Evolutionary conservation across 2,113 vertebrate genomes (phyloP).

Genomic region (Tupaia tana): DNA sequence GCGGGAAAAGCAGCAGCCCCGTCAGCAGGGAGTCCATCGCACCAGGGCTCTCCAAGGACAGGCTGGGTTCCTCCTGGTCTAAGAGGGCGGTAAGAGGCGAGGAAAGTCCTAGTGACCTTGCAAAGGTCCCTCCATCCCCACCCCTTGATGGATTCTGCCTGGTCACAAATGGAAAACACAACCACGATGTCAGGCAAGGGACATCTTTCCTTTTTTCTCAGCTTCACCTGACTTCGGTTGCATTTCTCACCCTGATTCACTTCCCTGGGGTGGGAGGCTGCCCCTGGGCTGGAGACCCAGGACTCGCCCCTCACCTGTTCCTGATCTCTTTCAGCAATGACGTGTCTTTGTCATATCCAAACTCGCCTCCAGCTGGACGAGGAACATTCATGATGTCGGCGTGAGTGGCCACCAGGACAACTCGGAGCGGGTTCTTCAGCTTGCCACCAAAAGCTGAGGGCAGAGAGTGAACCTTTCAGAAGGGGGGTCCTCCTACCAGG

Average conservation of each 20-base stretch:
- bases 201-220: neutral
- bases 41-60: neutral
- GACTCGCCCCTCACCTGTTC: slow-evolving; percentile 89
- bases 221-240: neutral
- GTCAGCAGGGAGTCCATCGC: neutral
- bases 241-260: too few relatives aligned
- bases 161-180: neutral
- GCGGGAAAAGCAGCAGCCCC: neutral
- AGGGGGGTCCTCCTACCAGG: fast-evolving
- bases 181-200: neutral
- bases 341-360: slow-evolving; percentile 94
- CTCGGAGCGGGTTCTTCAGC: slow-evolving; percentile 91
- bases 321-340: slow-evolving; percentile 93
- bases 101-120: neutral
- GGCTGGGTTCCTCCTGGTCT: neutral
- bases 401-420: slow-evolving; percentile 95
- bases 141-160: neutral
- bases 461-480: neutral
- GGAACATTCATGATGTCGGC: slow-evolving; percentile 96
- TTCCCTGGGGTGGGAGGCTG: neutral
- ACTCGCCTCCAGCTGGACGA: slow-evolving; percentile 93
- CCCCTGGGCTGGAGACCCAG: neutral
- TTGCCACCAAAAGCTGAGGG: slow-evolving; percentile 93
- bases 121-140: neutral
- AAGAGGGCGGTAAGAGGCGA: neutral